Percentiles rank a stretch among this genome's conserved stretches.
Evolutionary conservation across 1,140 invertebrate species (phyloP).

Genomic region (Cherax quadricarinatus): DNA sequence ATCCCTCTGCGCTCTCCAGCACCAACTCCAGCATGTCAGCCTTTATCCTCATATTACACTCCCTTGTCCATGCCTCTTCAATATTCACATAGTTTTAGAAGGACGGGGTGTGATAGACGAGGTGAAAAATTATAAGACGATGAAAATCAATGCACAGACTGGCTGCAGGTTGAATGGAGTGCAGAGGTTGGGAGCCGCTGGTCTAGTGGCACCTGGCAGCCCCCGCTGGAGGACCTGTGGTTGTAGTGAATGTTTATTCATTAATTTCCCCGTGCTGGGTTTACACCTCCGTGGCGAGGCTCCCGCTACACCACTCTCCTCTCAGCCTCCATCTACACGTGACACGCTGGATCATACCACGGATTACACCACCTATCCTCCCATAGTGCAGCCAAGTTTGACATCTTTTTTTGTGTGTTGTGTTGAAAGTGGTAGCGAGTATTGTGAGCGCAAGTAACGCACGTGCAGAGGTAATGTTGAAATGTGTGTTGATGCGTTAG

Average conservation of each 20-base stretch:
- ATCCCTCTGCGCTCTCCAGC: slow-evolving; percentile 26
- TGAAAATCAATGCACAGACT: neutral
- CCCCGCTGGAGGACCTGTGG: slow-evolving; percentile 53
- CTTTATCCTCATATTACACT: too few species aligned
- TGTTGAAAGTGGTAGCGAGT: too few species aligned
- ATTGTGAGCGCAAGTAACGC: too few species aligned
- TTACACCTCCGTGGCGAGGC: slow-evolving; percentile 33
- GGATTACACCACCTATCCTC: neutral
- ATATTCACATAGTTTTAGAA: neutral
- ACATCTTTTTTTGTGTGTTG: too few species aligned
- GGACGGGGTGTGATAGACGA: neutral
- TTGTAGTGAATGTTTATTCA: slow-evolving; percentile 62
- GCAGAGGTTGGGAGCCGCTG: slow-evolving; percentile 1
- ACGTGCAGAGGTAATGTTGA: too few species aligned
- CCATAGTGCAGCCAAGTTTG: too few species aligned
- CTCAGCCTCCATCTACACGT: slow-evolving; percentile 11
- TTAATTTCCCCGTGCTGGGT: slow-evolving; percentile 50
- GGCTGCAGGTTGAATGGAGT: neutral
- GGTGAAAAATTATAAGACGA: neutral
- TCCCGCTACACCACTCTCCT: slow-evolving; percentile 9
- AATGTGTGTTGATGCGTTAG: too few species aligned
- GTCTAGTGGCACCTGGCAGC: slow-evolving; percentile 27
- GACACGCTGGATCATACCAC: neutral
- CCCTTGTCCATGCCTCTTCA: too few species aligned
- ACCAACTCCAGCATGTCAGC: neutral